Evolutionary conservation across 2,113 vertebrate species (phyloP), one percentile per base, ranked within the genome.

Genomic region (Poeciliopsis occidentalis): DNA sequence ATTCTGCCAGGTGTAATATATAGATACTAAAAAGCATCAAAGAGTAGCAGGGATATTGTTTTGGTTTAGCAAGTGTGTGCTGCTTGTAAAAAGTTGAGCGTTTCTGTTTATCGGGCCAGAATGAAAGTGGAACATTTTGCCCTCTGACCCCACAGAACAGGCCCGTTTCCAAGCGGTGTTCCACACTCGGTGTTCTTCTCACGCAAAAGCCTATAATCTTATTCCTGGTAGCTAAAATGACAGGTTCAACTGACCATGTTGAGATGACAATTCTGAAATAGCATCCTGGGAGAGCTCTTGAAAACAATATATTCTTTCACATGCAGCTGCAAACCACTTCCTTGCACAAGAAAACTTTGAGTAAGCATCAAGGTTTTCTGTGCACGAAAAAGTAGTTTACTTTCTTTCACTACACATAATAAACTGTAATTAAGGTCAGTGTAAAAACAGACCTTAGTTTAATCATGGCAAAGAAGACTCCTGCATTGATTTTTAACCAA

Each of bases 201-300:
- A 76, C 69, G 80, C 72, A 19, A 82, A 12, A 84, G 85, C 86
- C 17, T 85, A 86, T 6, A 19, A 1, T 57, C 74, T 76, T 92
- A 92, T 91, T 91, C 81, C 86, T 88, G 82, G 82, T 76, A 65
- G 63, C 83, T 88, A 22, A 90, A 93, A 93, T 92, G 83, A 86
- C 78, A 85, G 88, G 88, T 91, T 92, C n/a, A 83, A 80, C 78
- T 84, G 71, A 89, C 87, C 82, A 60, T 88, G 88, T 87, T 90
- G 81, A 85, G 81, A 91, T 89, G 89, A 92, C 71, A 78, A 78
- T 77, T 88, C 80, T 73, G 83, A 92, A 92, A 92, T 92, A 86
- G 83, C 79, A 73, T 87, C 73, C 11, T 82, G 88, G 76, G 71
- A 87, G 85, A 78, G 69, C 73, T 71, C 73, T 78, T 72, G 68